Conservation (phyloP, 2,113 vertebrate species). For the Cairina moschata region DNA sequence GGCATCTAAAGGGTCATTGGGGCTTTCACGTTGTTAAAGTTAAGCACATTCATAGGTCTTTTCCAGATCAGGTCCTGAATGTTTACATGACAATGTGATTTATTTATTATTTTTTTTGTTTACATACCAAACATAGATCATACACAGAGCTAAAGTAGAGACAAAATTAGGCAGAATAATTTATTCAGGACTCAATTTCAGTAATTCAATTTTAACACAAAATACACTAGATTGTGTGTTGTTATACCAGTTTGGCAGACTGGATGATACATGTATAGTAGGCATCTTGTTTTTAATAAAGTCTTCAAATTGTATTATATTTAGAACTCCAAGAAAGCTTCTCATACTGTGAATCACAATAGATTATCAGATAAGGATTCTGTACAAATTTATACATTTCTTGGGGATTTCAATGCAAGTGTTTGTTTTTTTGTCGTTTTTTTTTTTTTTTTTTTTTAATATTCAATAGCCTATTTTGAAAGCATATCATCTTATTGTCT, state of each 20-base stretch:
- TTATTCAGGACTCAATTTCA: background rate
- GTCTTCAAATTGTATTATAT: background rate
- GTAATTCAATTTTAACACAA: background rate
- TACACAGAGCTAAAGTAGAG: background rate
- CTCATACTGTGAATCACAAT: background rate
- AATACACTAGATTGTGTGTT: background rate
- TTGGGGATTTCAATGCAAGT: background rate
- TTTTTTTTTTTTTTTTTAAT: background rate
- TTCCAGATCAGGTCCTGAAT: background rate
- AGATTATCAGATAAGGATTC: background rate
- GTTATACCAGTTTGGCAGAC: background rate
- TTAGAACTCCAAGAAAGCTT: background rate
- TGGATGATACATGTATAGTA: background rate
- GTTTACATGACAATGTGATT: background rate
- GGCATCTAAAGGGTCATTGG: background rate
- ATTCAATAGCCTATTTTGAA: background rate
- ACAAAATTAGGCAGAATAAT: background rate
- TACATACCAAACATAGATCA: background rate
- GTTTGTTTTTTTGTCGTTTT: background rate
- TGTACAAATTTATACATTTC: background rate
- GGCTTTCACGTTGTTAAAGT: slow-evolving; percentile 3
- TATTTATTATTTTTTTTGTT: background rate
- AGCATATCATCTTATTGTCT: background rate
- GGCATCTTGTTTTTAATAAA: background rate
- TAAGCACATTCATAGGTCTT: background rate